A percentile compares a stretch with the other conserved stretches of the same genome.
These are phyloP conservation scores for Rutpela maculata DNA, from an alignment of 2,888 invertebrate genomes.

Conservation along the genomic window DNA sequence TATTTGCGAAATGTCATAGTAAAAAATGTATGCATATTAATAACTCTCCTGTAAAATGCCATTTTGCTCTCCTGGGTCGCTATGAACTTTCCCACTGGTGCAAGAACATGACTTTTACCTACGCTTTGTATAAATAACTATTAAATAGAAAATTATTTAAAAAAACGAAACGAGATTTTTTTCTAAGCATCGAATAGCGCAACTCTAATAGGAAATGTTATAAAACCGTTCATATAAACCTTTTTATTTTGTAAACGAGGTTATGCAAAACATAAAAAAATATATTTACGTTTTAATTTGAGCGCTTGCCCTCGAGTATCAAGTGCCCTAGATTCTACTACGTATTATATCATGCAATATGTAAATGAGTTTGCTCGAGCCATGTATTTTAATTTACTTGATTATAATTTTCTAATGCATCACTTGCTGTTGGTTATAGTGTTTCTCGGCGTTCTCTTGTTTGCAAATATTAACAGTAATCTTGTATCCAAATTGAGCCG, in stretches of 20 bases:
- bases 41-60: too few species aligned
- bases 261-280: background rate
- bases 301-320: constrained; percentile 1
- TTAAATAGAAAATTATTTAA: background rate
- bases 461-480: background rate
- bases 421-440: constrained; percentile 6
- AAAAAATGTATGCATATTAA: too few species aligned
- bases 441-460: background rate
- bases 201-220: background rate
- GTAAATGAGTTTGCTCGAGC: constrained; percentile 8
- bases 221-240: background rate
- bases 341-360: constrained; percentile 7
- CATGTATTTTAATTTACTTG: constrained; percentile 8
- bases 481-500: background rate
- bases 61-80: too few species aligned
- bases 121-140: background rate
- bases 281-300: constrained; percentile 18
- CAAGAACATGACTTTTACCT: too few species aligned
- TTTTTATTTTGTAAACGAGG: background rate
- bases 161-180: too few species aligned
- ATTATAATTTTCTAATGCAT: constrained; percentile 27
- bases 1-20: too few species aligned
- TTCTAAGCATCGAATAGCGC: background rate
- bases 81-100: too few species aligned
- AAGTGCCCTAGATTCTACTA: constrained; percentile 18